Evolutionary conservation across 2,888 invertebrate genomes (phyloP), one percentile per base, ranked within the genome.

Genomic region (Morpho deidamia): DNA sequence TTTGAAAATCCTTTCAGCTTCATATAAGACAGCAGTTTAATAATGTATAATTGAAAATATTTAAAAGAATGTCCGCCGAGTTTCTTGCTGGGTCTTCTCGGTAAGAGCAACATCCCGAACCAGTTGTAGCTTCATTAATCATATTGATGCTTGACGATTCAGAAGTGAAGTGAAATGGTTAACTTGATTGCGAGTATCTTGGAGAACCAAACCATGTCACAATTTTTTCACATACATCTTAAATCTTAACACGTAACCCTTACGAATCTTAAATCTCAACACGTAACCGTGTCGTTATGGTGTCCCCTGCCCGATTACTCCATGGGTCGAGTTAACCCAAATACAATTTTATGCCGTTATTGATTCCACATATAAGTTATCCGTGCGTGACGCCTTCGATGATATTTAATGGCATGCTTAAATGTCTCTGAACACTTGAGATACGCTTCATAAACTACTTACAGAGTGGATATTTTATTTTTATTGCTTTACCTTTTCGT

Each of bases 321-420:
- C 44, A 44, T 32, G 37, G 55, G 47, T 51, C 47, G 47, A 51
- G 50, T 39, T 51, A 50, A 43, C 51, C 44, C 47, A 48, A 54
- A 54, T 54, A 54, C 45, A 46, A 46, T 46, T 55, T 55, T 43
- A 51, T 55, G 38, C 35, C 42, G 44, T 51, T 45, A 52, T 53
- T 56, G 48, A 49, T 53, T 45, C 43, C 34, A 37, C 56, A 49
- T 52, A 49, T 45, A 52, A 49, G 14, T 49, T 47, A 53, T 11
- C 34, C 53, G 45, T 49, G 53, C 44, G 49, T 49, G 32, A 42
- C 12, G 14, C 33, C 37, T 43, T 7, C 44, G 44, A 47, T 48
- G 33, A 47, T 47, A 32, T 51, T 55, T 55, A 46, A 54, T 49
- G 35, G 23, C 41, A 54, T 37, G 41, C 49, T 44, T 48, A 40